Evolutionary conservation across 1,140 invertebrate species (phyloP), one percentile per base, ranked within the genome.

Genomic region (Diachasmimorpha longicaudata): DNA sequence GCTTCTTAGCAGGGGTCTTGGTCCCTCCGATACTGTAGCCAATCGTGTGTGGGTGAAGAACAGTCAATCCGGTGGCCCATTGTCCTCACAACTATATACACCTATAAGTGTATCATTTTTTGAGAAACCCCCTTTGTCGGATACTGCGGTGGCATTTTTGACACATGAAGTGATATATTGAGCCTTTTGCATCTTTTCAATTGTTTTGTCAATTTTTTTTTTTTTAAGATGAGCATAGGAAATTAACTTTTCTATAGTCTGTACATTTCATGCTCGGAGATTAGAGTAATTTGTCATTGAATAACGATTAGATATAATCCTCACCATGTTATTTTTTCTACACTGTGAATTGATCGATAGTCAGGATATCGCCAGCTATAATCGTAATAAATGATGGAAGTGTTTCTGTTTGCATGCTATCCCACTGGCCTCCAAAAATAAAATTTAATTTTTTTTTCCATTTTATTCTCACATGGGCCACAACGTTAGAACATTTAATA

Each of bases 381-480:
- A 31, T 31, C 16, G 23, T n/a, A n/a, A n/a, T 6, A 6, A 58
- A 10, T 9, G 55, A 21, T 58, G 55, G 23, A 58, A 21, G 55
- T 58, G 55, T 58, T 25, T 68, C 23, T 68, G 14, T n/a, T 9
- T 25, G 66, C 36, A n/a, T n/a, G 66, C 36, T 68, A 6, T 2
- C 5, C 1, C 58, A 21, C 13, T 13, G 3, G 0, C 1, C 14
- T 11, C 0, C 21, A 31, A 63, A 11, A 63, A 63, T 63, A 63
- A 19, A 63, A 4, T 1, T n/a, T 23, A 6, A 63, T 19, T n/a
- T 10, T 68, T 68, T 19, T 39, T 68, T 11, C 16, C 11, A 31
- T 3, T n/a, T 31, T 69, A 87, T 86, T 86, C 86, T 83, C 85
- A 87, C 85, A 84, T 85, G 84, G 85, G 85, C 81, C 85, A 67